Evolutionary conservation across 2,113 vertebrate genomes (phyloP).

Genomic region (Suncus etruscus): DNA sequence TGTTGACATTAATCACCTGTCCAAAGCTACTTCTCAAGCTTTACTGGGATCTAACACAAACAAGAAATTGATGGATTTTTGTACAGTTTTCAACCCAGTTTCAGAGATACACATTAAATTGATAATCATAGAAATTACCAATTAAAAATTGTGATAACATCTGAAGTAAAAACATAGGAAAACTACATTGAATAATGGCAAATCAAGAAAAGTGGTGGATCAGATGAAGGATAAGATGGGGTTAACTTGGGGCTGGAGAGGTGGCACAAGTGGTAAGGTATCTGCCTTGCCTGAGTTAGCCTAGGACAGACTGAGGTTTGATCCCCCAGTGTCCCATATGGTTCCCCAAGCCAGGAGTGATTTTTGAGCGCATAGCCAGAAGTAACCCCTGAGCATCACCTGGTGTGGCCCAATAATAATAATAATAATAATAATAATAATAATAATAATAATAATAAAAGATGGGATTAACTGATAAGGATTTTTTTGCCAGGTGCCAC

Average conservation of each 20-base stretch:
- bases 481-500: neutral
- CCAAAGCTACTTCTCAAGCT: neutral
- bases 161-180: neutral
- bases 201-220: neutral
- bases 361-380: too few species aligned
- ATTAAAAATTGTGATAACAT: neutral
- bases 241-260: neutral
- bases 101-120: slow-evolving; percentile 1
- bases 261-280: too few species aligned
- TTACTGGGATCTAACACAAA: neutral
- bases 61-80: neutral
- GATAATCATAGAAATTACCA: neutral
- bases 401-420: too few species aligned
- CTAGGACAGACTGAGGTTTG: too few species aligned
- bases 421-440: too few species aligned
- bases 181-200: neutral
- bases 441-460: neutral
- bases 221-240: neutral
- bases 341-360: too few species aligned
- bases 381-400: too few species aligned
- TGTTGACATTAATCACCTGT: neutral
- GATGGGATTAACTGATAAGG: neutral
- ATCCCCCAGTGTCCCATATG: too few species aligned
- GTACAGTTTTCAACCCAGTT: fast-evolving
- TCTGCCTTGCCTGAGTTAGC: too few species aligned